Conservation (phyloP, 2,888 invertebrate species). For the Dione juno region DNA sequence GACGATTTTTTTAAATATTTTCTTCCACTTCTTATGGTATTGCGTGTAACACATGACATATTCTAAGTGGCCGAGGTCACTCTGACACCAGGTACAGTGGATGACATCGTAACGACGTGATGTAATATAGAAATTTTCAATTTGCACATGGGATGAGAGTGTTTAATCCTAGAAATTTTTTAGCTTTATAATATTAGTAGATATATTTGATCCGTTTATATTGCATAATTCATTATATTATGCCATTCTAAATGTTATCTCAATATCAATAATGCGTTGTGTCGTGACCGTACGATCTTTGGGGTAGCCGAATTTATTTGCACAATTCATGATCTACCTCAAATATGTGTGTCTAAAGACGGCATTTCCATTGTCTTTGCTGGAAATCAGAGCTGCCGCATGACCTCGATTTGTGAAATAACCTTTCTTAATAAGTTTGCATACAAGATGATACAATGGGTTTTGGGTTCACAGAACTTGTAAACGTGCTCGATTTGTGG, state of each 20-base stretch:
- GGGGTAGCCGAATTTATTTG: conserved; percentile 16
- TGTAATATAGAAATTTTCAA: no score
- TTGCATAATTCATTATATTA: not conserved
- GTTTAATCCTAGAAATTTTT: no score
- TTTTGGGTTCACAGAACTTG: conserved; percentile 3
- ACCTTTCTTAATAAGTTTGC: conserved; percentile 38
- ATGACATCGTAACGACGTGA: no score
- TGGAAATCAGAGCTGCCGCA: conserved; percentile 40
- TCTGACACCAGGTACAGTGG: no score
- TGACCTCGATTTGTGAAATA: conserved; percentile 45
- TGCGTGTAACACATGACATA: no score
- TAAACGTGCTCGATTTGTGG: not conserved
- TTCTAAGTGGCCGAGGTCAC: no score
- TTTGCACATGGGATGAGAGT: no score
- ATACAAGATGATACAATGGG: conserved; percentile 22
- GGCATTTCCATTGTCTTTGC: conserved; percentile 41
- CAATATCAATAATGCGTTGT: not conserved
- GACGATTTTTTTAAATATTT: no score
- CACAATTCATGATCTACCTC: conserved; percentile 16
- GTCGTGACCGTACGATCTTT: not conserved
- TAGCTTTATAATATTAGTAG: no score
- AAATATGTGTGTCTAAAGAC: conserved; percentile 31
- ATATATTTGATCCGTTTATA: not conserved
- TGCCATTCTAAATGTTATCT: not conserved
- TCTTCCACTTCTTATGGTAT: no score